Percentiles rank a stretch among this genome's conserved stretches.
These are phyloP conservation scores for Procambarus virginalis DNA, from an alignment of 1,140 invertebrate genomes.

Conservation along the genomic window DNA sequence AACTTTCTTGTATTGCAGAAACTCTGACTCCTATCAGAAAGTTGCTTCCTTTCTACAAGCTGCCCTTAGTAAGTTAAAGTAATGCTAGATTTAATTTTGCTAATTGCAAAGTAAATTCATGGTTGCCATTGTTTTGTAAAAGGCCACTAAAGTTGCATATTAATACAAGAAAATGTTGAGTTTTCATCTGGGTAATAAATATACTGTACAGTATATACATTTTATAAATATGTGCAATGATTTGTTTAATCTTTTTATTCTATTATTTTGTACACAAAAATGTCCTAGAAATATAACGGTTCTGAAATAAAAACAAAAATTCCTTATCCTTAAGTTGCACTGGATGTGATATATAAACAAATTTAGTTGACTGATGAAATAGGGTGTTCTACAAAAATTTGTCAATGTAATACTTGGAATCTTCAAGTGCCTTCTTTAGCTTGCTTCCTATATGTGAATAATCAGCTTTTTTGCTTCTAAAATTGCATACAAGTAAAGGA, in stretches of 20 bases:
- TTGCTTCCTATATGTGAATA: background rate
- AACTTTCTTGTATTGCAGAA: background rate
- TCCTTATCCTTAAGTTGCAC: background rate
- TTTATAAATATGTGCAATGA: too few relatives aligned
- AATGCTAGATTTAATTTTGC: background rate
- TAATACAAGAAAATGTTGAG: too few relatives aligned
- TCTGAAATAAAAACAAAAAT: too few relatives aligned
- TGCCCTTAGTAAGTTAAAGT: background rate
- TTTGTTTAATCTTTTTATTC: too few relatives aligned
- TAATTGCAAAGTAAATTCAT: too few relatives aligned
- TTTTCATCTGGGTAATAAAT: too few relatives aligned
- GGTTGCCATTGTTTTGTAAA: too few relatives aligned
- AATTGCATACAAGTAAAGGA: constrained; percentile 33
- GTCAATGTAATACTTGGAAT: constrained; percentile 35
- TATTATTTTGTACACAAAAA: too few relatives aligned
- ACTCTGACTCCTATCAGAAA: background rate
- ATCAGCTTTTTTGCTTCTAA: constrained; percentile 13
- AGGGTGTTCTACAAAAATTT: constrained; percentile 12
- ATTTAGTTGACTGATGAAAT: background rate
- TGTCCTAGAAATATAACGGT: too few relatives aligned
- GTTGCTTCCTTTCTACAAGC: constrained; percentile 1
- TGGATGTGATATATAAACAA: background rate
- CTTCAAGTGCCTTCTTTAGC: constrained; percentile 23
- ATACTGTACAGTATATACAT: too few relatives aligned
- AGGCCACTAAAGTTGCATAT: too few relatives aligned